phyloP scores from a whole-genome alignment of 2,888 invertebrate genomes.

The Lochmaea crataegi region DNA sequence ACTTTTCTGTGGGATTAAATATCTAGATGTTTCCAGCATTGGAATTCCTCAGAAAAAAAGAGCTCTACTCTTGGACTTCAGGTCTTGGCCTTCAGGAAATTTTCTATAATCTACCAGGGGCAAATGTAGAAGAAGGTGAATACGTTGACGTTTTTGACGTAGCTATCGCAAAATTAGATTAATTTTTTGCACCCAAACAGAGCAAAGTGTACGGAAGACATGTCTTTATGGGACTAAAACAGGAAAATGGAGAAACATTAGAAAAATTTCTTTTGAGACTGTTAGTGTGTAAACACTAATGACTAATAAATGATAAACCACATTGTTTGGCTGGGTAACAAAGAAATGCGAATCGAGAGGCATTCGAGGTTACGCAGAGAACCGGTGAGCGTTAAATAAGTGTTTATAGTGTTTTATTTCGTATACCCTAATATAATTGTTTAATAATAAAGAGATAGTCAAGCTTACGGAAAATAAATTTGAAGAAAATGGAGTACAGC shows the following conservation, averaged over 20 bases:
- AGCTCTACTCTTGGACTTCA: conserved; percentile 20
- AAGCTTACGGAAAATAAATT: too few species aligned
- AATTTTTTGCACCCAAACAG: not conserved
- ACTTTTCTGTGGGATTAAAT: not conserved
- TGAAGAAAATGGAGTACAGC: too few species aligned
- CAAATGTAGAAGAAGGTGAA: not conserved
- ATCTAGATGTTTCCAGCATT: too few species aligned
- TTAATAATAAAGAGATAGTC: too few species aligned
- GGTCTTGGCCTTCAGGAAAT: conserved; percentile 16
- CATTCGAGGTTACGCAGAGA: too few species aligned
- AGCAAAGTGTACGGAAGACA: not conserved
- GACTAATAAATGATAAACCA: too few species aligned
- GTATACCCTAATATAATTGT: too few species aligned
- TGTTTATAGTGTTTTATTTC: too few species aligned
- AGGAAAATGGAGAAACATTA: not conserved
- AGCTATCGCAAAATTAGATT: not conserved
- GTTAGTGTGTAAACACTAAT: too few species aligned
- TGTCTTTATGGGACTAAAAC: not conserved
- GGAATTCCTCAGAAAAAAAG: conserved; percentile 24
- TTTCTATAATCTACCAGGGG: conserved; percentile 15
- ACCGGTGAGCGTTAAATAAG: too few species aligned
- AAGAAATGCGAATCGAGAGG: too few species aligned
- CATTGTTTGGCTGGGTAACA: too few species aligned
- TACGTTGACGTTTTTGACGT: not conserved
- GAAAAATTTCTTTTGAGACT: not conserved